Base-by-base conservation (phyloP, 2,113 vertebrate species). In the Taxidea taxus region DNA sequence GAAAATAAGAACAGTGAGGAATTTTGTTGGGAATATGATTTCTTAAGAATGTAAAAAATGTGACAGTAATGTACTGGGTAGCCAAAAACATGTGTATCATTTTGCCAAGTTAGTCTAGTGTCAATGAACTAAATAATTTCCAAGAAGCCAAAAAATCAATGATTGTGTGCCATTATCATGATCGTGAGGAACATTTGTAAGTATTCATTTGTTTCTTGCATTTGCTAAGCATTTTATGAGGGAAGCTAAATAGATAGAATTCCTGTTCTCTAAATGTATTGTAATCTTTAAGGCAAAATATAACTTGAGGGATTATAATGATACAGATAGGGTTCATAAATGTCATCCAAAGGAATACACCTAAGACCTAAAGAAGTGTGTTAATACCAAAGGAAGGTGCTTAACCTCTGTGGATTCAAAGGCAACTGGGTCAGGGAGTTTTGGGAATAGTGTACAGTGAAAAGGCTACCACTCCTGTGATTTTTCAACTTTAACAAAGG, bases 21-120 rank as follows among this genome's bases (percentile, higher is more conserved):
- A 70, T 94, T 87, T 96, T 90, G 27, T 82, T 82, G 14, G 31
- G 92, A 83, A 49, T 29, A 44, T 60, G 68, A 90, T 87, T 85
- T 94, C 34, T 96, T 90, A 88, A 74, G 42, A 91, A 34, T 77
- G 12, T 86, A 29, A 78, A 93, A 74, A 92, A 16, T 47, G n/a
- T 90, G 60, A 47, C 21, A 20, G 2, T 58, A 44, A 83, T 39
- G 31, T 58, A 64, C 14, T 94, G 34, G 25, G 25, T 84, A 12
- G 2, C 37, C 37, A 87, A 80, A 51, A 81, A 94, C 0, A 2
- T 44, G 16, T 29, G 15, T 58, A 16, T 34, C 5, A 37, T 42
- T 90, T 92, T 87, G 29, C 51, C 13, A 92, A 84, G 15, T 90
- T 34, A 70, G 11, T 29, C 42, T 85, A 29, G 11, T 72, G 27